Base-by-base conservation (phyloP, 37 sponge, comb jelly and placozoan genomes). In the Theonella swinhoei region DNA sequence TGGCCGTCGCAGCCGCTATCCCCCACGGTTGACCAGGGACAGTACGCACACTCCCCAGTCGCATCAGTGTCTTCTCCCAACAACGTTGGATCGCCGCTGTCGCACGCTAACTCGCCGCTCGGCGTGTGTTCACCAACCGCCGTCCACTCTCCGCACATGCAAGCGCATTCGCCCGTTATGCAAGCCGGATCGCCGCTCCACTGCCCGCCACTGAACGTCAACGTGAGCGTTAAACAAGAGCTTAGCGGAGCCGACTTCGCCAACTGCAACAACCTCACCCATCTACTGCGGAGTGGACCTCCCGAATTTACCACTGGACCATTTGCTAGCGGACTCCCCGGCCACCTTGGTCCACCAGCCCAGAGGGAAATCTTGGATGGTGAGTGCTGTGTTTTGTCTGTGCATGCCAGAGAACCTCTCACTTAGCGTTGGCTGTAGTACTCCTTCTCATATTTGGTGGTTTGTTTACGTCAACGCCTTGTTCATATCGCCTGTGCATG, bases 1-100 rank as follows among this genome's bases (percentile, higher is more conserved):
- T 87, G 88, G 88, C 71, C 7, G 25, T 29, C 28, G 32, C 88
- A 87, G 82, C 88, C 88, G 19, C 81, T 87, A 0, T 87, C 88
- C 17, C 87, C 87, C n/a, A 72, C 71, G 9, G 22, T 87, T 54
- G 65, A 77, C 41, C 78, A 74, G 3, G 74, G 74, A 31, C 80
- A 83, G 2, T 29, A 35, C 54, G 76, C 66, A 2, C 87, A 88
- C 69, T 88, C 89, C 1, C 83, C 88, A n/a, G 25, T 83, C 37
- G 78, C 63, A 8, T 77, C 85, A 1, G 60, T 82, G 30, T 67
- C 68, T 54, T 81, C 87, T 1, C 87, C 87, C 0, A 40, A 66
- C 32, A 85, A 72, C 72, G 62, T 39, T 24, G 69, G 77, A 43
- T 85, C 86, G 38, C 86, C 83, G 28, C 75, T 83, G 22, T 74